Percentiles rank a stretch among this genome's conserved stretches.
Conservation (phyloP, 1,140 invertebrate species). For the Brachionus rubens region DNA sequence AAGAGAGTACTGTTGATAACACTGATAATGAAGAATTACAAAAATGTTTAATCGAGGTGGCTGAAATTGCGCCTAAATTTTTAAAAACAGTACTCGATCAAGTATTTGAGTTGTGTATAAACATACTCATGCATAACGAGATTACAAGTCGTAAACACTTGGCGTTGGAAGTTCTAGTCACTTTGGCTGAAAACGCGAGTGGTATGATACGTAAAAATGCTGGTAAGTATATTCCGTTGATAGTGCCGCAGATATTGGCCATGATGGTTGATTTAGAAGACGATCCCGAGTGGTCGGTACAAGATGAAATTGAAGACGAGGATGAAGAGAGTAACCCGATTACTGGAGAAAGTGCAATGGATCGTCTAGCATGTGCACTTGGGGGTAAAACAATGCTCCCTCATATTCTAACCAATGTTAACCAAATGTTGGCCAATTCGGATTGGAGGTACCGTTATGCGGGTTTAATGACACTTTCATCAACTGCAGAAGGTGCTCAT, state of each 20-base stretch:
- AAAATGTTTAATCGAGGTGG: conserved; percentile 86
- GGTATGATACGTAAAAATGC: conserved; percentile 87
- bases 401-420: conserved; percentile 78
- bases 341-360: conserved; percentile 90
- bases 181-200: conserved; percentile 86
- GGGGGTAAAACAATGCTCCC: conserved; percentile 91
- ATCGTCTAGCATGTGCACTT: conserved; percentile 80
- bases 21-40: conserved; percentile 81
- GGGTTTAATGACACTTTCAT: conserved; percentile 95
- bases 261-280: conserved; percentile 98
- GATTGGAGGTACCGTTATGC: conserved; percentile 74
- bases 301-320: conserved; percentile 68
- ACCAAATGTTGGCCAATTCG: conserved; percentile 76
- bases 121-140: conserved; percentile 23
- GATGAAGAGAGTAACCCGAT: conserved; percentile 68
- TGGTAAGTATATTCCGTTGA: conserved; percentile 70
- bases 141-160: conserved; percentile 68
- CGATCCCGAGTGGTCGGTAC: conserved; percentile 76
- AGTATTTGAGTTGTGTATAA: conserved; percentile 80
- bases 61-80: conserved; percentile 86
- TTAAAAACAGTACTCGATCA: conserved; percentile 76
- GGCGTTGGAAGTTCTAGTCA: conserved; percentile 86
- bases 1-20: conserved; percentile 2
- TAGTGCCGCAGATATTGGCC: conserved; percentile 76
- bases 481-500: conserved; percentile 94